A percentile compares a stretch with the other conserved stretches of the same genome.
These are phyloP conservation scores for Germaria angustata DNA, from an alignment of 2,888 invertebrate species.

Conservation along the genomic window DNA sequence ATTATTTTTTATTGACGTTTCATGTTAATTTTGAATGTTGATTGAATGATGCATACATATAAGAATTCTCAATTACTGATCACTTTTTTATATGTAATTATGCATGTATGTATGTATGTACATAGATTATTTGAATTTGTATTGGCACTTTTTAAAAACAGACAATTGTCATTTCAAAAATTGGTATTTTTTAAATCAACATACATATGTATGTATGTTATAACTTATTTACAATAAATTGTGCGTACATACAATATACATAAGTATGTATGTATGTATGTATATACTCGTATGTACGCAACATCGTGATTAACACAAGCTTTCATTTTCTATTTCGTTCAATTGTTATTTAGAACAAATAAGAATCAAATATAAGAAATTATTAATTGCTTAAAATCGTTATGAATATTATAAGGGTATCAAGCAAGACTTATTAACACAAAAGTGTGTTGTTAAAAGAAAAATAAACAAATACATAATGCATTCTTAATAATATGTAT, in stretches of 20 bases:
- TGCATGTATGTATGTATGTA: neutral
- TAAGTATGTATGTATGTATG: no score
- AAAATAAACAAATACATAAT: neutral
- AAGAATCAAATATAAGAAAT: conserved; percentile 26
- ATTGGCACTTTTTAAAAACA: no score
- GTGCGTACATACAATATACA: no score
- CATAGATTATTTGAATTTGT: no score
- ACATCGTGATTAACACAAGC: conserved; percentile 4
- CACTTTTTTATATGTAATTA: conserved; percentile 7
- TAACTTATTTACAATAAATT: no score
- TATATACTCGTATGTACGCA: neutral
- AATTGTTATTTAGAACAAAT: neutral
- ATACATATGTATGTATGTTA: no score
- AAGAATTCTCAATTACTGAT: conserved; percentile 33
- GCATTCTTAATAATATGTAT: conserved; percentile 33
- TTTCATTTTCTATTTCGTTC: conserved; percentile 41
- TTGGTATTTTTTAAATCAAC: no score
- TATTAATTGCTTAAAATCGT: conserved; percentile 36
- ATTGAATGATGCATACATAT: neutral
- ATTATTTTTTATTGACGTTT: conserved; percentile 5
- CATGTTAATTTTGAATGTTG: conserved; percentile 13
- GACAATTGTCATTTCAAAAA: no score
- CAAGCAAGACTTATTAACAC: conserved; percentile 41
- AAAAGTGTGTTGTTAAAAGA: neutral
- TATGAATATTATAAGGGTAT: conserved; percentile 35